Evolutionary conservation across 2,113 vertebrate species (phyloP), one percentile per base, ranked within the genome.

Genomic region (Odobenus rosmarus): DNA sequence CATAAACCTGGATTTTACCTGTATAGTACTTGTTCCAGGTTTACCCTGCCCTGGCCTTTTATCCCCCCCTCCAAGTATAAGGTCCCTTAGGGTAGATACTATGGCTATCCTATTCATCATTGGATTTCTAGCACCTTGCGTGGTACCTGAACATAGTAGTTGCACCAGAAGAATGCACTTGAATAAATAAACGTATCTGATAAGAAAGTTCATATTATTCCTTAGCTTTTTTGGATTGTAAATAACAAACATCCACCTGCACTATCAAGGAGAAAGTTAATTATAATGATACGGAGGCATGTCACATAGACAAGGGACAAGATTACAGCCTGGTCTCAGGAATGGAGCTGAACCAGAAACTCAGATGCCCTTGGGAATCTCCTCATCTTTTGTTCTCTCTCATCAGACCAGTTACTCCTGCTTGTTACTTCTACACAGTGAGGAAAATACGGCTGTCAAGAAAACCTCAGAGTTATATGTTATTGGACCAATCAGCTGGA

Each of bases 341-440:
- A 93, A 85, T 42, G 26, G 51, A 90, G 61, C 18, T 76, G 53
- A 96, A 85, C 11, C 28, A 89, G 95, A 96, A 93, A 93, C 49
- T 57, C 90, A 84, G 10, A 89, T 57, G 59, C 7, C 24, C 26
- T 33, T 51, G 36, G 13, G 9, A 88, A 10, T 51, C 59, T 67
- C 24, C 61, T 83, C 71, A 57, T 51, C 28, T 82, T 77, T 89
- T 36, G 39, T 85, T 77, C 69, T 77, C 69, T 69, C 3, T 84
- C 42, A 80, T 93, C 15, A 53, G 26, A 61, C 33, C 59, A 62
- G 71, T 62, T 88, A 33, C 33, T 74, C 62, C 61, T 83, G n/a
- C 39, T 74, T 51, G 4, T 42, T 67, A 57, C 13, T 67, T 84
- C 51, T 49, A 39, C 36, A 84, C 69, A 77, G 24, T 31, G 33